phyloP scores from a whole-genome alignment of 1,140 invertebrate genomes.

The Aethina tumida region DNA sequence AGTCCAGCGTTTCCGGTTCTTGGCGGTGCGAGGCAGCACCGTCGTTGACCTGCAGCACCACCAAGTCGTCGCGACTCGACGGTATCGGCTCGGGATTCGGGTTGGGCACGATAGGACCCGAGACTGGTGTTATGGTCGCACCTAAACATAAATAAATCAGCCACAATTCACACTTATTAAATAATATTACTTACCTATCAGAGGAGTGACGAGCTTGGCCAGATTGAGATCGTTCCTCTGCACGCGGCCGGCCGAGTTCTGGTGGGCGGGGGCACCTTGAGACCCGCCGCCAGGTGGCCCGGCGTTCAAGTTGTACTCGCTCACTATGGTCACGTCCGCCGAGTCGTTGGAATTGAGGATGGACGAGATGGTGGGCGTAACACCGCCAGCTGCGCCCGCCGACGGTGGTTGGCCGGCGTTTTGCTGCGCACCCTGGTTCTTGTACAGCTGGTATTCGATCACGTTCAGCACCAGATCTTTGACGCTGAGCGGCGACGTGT shows the following conservation, averaged over 20 bases:
- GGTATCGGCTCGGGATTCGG: constrained; percentile 16
- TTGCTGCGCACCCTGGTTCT: constrained; percentile 44
- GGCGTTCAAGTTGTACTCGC: constrained; percentile 50
- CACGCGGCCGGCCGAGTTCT: constrained; percentile 18
- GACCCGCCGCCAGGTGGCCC: no score
- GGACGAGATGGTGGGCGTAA: constrained; percentile 53
- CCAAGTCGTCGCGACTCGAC: constrained; percentile 45
- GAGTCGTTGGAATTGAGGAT: constrained; percentile 49
- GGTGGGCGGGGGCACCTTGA: constrained; percentile 16
- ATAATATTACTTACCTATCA: no score
- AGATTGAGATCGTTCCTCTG: constrained; percentile 32
- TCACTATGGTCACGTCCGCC: constrained; percentile 40
- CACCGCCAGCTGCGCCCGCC: constrained; percentile 37
- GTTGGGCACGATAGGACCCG: constrained; percentile 29
- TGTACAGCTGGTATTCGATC: constrained; percentile 62
- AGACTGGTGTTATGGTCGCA: constrained; percentile 55
- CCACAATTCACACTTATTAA: no score
- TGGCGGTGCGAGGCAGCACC: constrained; percentile 31
- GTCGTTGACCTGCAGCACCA: constrained; percentile 51
- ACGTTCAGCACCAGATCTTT: constrained; percentile 65
- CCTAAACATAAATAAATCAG: no score
- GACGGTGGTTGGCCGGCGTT: constrained; percentile 15
- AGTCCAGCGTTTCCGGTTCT: constrained; percentile 60
- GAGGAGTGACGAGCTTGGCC: constrained; percentile 35
- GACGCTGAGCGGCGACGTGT: constrained; percentile 51